Evolutionary conservation across 1,140 invertebrate species (phyloP).

Genomic region (Drosophila pandora): DNA sequence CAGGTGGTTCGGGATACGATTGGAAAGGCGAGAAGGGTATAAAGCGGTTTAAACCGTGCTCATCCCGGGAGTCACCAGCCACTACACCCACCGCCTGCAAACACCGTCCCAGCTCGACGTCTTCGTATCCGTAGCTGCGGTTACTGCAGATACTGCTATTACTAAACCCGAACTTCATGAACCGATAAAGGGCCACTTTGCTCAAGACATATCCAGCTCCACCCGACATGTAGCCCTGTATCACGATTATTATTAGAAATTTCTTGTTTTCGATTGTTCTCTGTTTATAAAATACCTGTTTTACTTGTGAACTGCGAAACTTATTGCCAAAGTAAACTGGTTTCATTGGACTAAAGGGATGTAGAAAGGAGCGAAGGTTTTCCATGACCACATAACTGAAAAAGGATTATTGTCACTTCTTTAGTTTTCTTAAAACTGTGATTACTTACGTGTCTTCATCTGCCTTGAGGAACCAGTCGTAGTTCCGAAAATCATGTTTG

Average conservation of each 20-base stretch:
- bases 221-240: conserved; percentile 95
- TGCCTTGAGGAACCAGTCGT: conserved; percentile 97
- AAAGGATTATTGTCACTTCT: background rate
- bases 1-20: conserved; percentile 84
- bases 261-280: too few species aligned
- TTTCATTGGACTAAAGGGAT: conserved; percentile 87
- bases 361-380: conserved; percentile 95
- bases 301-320: conserved; percentile 86
- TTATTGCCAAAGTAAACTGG: conserved; percentile 94
- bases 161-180: conserved; percentile 89
- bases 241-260: background rate
- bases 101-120: conserved; percentile 97
- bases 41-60: conserved; percentile 93
- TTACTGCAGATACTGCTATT: conserved; percentile 88
- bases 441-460: conserved; percentile 95
- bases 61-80: conserved; percentile 93
- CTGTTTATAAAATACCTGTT: conserved; percentile 7
- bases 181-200: conserved; percentile 88
- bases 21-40: conserved; percentile 92
- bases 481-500: conserved; percentile 90
- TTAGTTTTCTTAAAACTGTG: conserved; percentile 84
- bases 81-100: conserved; percentile 93
- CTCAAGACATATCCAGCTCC: conserved; percentile 96
- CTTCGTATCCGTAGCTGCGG: conserved; percentile 91
- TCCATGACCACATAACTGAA: conserved; percentile 86